Evolutionary conservation across 2,113 vertebrate species (phyloP), one percentile per base, ranked within the genome.

Genomic region (Falcunculus frontatus): DNA sequence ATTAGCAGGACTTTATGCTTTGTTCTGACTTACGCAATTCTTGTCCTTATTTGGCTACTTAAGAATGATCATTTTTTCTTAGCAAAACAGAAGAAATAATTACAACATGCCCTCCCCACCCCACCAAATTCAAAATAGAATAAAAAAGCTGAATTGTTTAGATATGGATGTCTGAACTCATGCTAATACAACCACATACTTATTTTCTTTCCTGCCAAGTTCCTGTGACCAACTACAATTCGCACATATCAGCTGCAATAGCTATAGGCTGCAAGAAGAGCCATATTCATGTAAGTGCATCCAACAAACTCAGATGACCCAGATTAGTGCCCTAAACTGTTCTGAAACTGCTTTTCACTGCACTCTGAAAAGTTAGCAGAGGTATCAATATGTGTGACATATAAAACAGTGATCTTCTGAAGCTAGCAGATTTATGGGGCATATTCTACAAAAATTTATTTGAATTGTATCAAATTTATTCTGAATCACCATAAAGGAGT

Each of bases 191-290:
- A 83, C 67, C 63, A 72, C 33, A 37, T 5, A 33, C 55, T 65
- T 73, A 53, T 76, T 96, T 93, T 73, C 39, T 82, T 96, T 87
- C 57, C 62, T 89, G 85, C 27, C 77, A 93, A 87, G 42, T 63
- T 88, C 59, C 63, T 84, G 62, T 87, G 82, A 92, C 41, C 63
- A 89, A 37, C 64, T 62, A 79, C 44, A 83, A 39, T 55, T 91
- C 0, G 3, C 12, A 75, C 37, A 39, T 49, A 84, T 65, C 65
- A 94, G 53, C 69, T 89, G 27, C 39, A 89, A 81, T 19, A 93
- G 32, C 49, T 76, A 64, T n/a, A 84, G 59, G 30, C 76, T 87
- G 37, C 49, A 93, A 86, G 50, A 87, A 74, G 44, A 72, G 57
- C 19, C n/a, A 74, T 62, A 67, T 39, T 90, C 69, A 88, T 9